Evolutionary conservation across 2,888 invertebrate species (phyloP), one percentile per base, ranked within the genome.

Genomic region (Lasius platythorax): DNA sequence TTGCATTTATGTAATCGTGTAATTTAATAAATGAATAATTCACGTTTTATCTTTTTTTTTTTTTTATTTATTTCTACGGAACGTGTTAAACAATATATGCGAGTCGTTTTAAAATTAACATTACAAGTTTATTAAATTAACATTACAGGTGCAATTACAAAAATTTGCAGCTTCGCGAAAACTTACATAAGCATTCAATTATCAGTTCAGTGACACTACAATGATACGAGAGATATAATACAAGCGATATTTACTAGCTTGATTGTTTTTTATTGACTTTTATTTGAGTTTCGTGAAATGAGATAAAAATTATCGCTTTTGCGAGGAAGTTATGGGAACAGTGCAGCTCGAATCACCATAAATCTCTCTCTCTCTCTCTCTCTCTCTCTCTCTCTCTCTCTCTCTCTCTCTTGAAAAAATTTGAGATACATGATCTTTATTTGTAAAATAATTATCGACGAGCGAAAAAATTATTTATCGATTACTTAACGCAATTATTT

Each of bases 401-500:
- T 23, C 23, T 23, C 23, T 23, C 23, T 23, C 23, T 23, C 23
- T 23, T 23, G 5, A 37, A 23, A 28, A 67, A 15, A 30, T 18
- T 23, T 23, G n/a, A 56, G 30, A 33, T 6, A 15, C 3, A 46
- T 0, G 28, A 46, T 56, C 8, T 56, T 40, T 5, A 9, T 2
- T 58, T 15, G 8, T 9, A 18, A 58, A 11, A 2, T 23, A 58
- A 73, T 30, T 9, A 15, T 61, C 30, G 43, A 56, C 2, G 33
- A 72, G 18, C n/a, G 40, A 11, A 33, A 30, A 11, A 5, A 6
- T 72, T 72, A 28, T 63, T 30, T 61, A n/a, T 15, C 2, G 30
- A 63, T 63, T 61, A 73, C 40, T 61, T 61, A 28, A 37, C 37
- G 37, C 37, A 37, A 37, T 37, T 37, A 61, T 30, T 74, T 61